Percentiles rank a stretch among this genome's conserved stretches.
These are phyloP conservation scores for Botrylloides violaceus DNA, from an alignment of 23 tunicate species.

Conservation along the genomic window DNA sequence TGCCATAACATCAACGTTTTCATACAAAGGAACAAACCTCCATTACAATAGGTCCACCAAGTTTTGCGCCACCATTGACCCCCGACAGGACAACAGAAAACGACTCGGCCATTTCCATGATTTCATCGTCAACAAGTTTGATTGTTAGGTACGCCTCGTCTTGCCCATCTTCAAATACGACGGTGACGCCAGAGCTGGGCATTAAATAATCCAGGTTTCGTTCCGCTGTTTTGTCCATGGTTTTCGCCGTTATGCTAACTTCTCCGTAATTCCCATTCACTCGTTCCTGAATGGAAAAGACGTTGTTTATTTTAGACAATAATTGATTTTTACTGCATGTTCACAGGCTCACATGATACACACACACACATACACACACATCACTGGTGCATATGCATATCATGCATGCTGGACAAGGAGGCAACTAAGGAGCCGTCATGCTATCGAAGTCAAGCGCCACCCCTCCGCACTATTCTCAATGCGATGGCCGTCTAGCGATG, in stretches of 20 bases:
- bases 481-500: too few relatives aligned
- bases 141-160: slow-evolving; percentile 30
- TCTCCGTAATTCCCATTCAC: slow-evolving; percentile 46
- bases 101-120: slow-evolving; percentile 50
- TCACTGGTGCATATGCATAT: too few relatives aligned
- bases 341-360: too few relatives aligned
- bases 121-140: slow-evolving; percentile 41
- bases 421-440: too few relatives aligned
- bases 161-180: slow-evolving; percentile 53
- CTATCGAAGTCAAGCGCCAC: too few relatives aligned
- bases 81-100: slow-evolving; percentile 41
- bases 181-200: slow-evolving; percentile 44
- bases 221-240: slow-evolving; percentile 50
- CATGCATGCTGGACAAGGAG: too few relatives aligned
- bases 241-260: slow-evolving; percentile 34
- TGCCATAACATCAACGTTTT: too few relatives aligned
- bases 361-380: too few relatives aligned
- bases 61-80: slow-evolving; percentile 35
- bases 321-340: too few relatives aligned
- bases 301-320: too few relatives aligned
- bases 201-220: slow-evolving; percentile 60
- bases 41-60: slow-evolving; percentile 26
- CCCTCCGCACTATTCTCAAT: too few relatives aligned
- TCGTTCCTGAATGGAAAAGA: slow-evolving; percentile 27
- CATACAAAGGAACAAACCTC: slow-evolving; percentile 19